Percentiles rank a stretch among this genome's conserved stretches.
These are phyloP conservation scores for Endotricha flammealis DNA, from an alignment of 2,888 invertebrate genomes.

Conservation along the genomic window DNA sequence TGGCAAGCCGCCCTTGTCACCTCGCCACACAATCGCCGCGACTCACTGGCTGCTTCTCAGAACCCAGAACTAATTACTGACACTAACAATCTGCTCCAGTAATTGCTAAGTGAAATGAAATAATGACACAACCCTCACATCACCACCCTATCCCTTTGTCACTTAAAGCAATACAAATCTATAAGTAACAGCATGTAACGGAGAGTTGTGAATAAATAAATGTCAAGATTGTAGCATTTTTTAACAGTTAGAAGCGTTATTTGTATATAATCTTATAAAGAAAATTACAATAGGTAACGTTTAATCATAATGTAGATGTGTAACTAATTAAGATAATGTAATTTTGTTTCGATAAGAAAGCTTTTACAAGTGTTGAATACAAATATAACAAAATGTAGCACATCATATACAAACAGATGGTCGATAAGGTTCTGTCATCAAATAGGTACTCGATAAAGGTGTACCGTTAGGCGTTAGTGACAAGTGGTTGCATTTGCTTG, in stretches of 20 bases:
- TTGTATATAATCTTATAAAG: too few relatives aligned
- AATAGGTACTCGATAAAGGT: conserved; percentile 44
- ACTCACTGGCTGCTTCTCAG: conserved; percentile 22
- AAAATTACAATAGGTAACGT: too few relatives aligned
- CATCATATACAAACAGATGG: conserved; percentile 42
- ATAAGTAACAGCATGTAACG: too few relatives aligned
- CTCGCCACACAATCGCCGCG: conserved; percentile 28
- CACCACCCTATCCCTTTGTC: not conserved
- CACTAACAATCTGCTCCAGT: conserved; percentile 39
- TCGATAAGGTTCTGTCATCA: conserved; percentile 45
- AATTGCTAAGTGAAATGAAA: conserved; percentile 33
- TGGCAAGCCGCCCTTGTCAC: conserved; percentile 19
- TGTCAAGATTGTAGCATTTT: too few relatives aligned
- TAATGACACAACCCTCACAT: conserved; percentile 3
- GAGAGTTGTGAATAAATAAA: too few relatives aligned
- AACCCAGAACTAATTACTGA: conserved; percentile 44
- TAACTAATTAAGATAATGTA: too few relatives aligned
- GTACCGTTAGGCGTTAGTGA: conserved; percentile 45
- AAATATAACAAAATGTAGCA: conserved; percentile 45
- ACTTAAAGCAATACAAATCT: too few relatives aligned
- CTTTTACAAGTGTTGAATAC: conserved; percentile 39
- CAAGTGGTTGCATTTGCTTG: conserved; percentile 25
- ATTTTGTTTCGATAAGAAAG: conserved; percentile 30
- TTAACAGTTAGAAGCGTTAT: too few relatives aligned
- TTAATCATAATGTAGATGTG: too few relatives aligned